A percentile compares a stretch with the other conserved stretches of the same genome.
Evolutionary conservation across 2,888 invertebrate genomes (phyloP).

Genomic region (Caenorhabditis sp.): DNA sequence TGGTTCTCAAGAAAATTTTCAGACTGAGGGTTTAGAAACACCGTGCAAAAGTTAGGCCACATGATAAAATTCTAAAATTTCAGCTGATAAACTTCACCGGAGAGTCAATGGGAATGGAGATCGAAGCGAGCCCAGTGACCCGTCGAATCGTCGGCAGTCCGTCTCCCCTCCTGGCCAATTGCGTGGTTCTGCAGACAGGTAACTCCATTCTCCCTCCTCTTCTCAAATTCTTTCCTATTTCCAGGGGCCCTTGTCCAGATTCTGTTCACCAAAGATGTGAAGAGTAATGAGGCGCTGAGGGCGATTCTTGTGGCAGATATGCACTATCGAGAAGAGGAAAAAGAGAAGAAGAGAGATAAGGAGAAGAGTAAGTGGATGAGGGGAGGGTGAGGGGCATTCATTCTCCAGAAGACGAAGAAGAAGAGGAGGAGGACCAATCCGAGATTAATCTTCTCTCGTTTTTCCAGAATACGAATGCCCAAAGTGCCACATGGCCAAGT

Average conservation of each 20-base stretch:
- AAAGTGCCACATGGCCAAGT: conserved; percentile 66
- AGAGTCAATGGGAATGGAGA: conserved; percentile 41
- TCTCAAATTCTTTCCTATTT: no score
- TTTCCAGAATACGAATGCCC: conserved; percentile 66
- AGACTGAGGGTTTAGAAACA: no score
- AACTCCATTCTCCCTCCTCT: background rate
- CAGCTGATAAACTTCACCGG: conserved; percentile 65
- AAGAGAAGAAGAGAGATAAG: conserved; percentile 12
- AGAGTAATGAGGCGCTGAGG: conserved; percentile 13
- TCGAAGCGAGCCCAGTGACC: conserved; percentile 43
- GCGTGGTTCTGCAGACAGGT: conserved; percentile 62
- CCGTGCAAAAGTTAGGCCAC: no score
- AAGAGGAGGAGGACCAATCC: no score
- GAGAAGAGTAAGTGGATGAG: conserved; percentile 29
- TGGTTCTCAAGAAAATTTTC: no score
- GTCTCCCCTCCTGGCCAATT: conserved; percentile 64
- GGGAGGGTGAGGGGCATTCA: no score
- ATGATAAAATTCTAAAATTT: background rate
- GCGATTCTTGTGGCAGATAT: conserved; percentile 56
- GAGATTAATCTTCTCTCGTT: no score
- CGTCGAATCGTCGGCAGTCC: conserved; percentile 30
- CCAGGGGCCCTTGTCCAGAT: conserved; percentile 42
- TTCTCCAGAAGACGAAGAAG: background rate
- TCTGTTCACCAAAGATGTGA: conserved; percentile 51
- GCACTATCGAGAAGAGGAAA: conserved; percentile 30